A percentile compares a stretch with the other conserved stretches of the same genome.
phyloP scores from a whole-genome alignment of 2,113 vertebrate species.

The Otocyon megalotis region DNA sequence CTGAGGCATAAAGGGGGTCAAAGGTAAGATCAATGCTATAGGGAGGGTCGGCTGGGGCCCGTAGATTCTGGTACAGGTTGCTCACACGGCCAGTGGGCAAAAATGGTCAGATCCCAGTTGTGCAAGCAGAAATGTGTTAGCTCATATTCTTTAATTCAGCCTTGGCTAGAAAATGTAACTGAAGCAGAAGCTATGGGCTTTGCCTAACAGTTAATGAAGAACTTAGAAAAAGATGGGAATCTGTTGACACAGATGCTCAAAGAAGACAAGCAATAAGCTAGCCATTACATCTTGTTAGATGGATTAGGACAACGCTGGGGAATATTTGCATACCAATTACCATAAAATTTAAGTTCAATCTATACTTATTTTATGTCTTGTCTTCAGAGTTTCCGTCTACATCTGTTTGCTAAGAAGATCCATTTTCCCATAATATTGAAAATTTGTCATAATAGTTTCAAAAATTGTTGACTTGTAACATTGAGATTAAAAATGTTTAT shows the following conservation, averaged over 20 bases:
- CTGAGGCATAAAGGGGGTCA: neutral
- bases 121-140: neutral
- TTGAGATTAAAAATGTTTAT: conserved; percentile 63
- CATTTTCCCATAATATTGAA: conserved; percentile 61
- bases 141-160: neutral
- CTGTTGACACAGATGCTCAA: conserved; percentile 73
- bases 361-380: conserved; percentile 68
- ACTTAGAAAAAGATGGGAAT: conserved; percentile 38
- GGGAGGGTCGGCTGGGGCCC: neutral
- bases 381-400: conserved; percentile 59
- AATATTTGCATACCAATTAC: conserved; percentile 76
- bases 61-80: accelerated
- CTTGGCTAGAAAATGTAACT: conserved; percentile 21
- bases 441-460: conserved; percentile 65
- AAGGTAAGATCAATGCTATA: neutral
- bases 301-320: conserved; percentile 47
- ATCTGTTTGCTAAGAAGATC: conserved; percentile 69
- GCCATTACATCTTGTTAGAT: conserved; percentile 69
- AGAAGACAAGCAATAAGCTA: conserved; percentile 63
- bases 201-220: conserved; percentile 62
- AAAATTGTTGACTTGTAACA: conserved; percentile 58
- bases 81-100: neutral
- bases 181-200: conserved; percentile 45
- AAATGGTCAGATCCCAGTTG: neutral
- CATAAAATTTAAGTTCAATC: conserved; percentile 75